Evolutionary conservation across 2,113 vertebrate species (phyloP), one percentile per base, ranked within the genome.

Genomic region (Silurus meridionalis): DNA sequence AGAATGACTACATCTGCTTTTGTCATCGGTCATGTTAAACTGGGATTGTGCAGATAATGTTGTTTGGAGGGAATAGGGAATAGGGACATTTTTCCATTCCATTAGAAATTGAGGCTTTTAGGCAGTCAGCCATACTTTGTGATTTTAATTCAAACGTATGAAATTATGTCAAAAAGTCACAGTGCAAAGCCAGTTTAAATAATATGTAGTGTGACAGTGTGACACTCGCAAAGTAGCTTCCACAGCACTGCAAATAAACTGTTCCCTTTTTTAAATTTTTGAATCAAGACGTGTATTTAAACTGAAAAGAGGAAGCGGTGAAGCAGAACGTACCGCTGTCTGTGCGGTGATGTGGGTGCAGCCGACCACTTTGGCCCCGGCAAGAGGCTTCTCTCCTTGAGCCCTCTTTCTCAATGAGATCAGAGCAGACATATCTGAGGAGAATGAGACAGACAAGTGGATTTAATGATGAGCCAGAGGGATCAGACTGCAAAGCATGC

Each of bases 271-370:
- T 37, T 17, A 21, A 6, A 48, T 17, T 57, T 69, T 46, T 71
- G 48, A 85, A 64, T 53, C 5, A 6, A 75, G 7, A 11, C 10
- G 58, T 4, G 15, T 28, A 37, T 2, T 28, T 46, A 37, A 66
- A 48, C 23, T 55, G 46, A 77, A 78, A 78, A 48, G 19, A 19
- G 1, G 37, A 23, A 48, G 21, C 23, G 53, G 46, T 28, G 28
- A 55, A 77, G 50, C 23, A 55, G 7, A 87, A 93, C 97, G 87
- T 95, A 99, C 98, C 2, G 97, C 98, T 2, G 97, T 99, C 95
- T 99, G 98, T 78, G 98, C 98, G 17, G 98, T 99, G 91, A 99
- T 99, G 92, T 99, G 98, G 83, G 98, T 99, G 48, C 98, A 99
- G 90, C 98, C 98, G 28, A 99, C 97, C 25, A 99, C 98, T 93